phyloP scores from a whole-genome alignment of 2,888 invertebrate species.

The Drosophila infuscata region DNA sequence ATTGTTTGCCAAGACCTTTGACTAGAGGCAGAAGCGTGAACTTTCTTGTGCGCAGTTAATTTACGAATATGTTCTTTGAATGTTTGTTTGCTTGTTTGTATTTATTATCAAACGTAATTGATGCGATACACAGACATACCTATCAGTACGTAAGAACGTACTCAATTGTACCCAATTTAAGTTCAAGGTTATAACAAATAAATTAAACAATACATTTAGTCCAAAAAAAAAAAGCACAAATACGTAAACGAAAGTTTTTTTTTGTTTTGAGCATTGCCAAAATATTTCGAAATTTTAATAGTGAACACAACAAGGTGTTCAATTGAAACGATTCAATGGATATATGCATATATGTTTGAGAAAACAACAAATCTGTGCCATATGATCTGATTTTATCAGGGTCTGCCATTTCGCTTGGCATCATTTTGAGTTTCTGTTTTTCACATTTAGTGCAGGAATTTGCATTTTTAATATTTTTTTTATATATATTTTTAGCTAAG shows the following conservation, averaged over 20 bases:
- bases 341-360: conserved; percentile 8
- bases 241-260: conserved; percentile 5
- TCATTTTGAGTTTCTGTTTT: conserved; percentile 59
- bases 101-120: conserved; percentile 52
- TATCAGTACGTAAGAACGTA: conserved; percentile 8
- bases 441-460: conserved; percentile 52
- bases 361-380: conserved; percentile 9
- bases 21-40: conserved; percentile 42
- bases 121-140: conserved; percentile 30
- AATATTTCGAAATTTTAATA: conserved; percentile 36
- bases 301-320: not conserved
- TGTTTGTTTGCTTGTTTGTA: conserved; percentile 52
- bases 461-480: conserved; percentile 32
- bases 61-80: conserved; percentile 38
- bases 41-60: conserved; percentile 55
- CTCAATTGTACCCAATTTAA: conserved; percentile 62
- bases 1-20: conserved; percentile 62
- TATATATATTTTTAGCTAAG: conserved; percentile 8
- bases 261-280: conserved; percentile 19
- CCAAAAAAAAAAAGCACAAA: conserved; percentile 2
- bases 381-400: conserved; percentile 32
- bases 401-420: conserved; percentile 68
- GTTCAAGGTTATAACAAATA: conserved; percentile 63
- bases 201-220: conserved; percentile 51
- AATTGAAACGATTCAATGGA: conserved; percentile 16